Percentiles rank a stretch among this genome's conserved stretches.
Conservation (phyloP, 2,797 vertebrate genomes). For the Notolabrus celidotus region DNA sequence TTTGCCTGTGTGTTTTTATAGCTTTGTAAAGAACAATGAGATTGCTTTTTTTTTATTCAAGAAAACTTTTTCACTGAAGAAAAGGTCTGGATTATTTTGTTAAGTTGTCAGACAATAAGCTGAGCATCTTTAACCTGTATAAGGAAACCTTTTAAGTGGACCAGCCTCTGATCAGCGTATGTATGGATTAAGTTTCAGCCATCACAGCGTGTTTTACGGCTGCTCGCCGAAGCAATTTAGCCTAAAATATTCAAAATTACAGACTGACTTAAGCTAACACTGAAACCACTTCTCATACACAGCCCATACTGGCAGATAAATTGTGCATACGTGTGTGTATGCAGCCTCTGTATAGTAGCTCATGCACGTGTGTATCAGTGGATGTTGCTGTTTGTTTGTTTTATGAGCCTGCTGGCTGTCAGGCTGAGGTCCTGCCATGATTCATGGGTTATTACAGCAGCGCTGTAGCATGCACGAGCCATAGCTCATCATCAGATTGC, state of each 20-base stretch:
- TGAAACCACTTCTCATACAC: background rate
- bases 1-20: no score
- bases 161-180: background rate
- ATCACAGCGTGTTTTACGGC: background rate
- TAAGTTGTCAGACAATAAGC: no score
- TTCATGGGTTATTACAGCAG: constrained; percentile 80
- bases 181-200: background rate
- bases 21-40: no score
- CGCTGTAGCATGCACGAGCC: constrained; percentile 67
- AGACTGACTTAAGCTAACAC: background rate
- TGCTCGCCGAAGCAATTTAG: background rate
- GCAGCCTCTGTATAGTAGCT: background rate
- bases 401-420: constrained; percentile 73
- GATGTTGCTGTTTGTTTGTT: constrained; percentile 57
- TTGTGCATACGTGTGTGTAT: background rate
- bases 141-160: background rate
- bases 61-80: no score
- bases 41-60: no score
- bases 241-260: no score
- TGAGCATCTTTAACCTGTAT: no score
- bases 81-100: no score
- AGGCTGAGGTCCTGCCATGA: constrained; percentile 62
- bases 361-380: constrained; percentile 20
- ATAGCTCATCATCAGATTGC: constrained; percentile 81
- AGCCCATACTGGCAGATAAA: background rate